Evolutionary conservation across 64 coral and sea anemone genomes (phyloP).

Genomic region (Stichodactyla helianthus): DNA sequence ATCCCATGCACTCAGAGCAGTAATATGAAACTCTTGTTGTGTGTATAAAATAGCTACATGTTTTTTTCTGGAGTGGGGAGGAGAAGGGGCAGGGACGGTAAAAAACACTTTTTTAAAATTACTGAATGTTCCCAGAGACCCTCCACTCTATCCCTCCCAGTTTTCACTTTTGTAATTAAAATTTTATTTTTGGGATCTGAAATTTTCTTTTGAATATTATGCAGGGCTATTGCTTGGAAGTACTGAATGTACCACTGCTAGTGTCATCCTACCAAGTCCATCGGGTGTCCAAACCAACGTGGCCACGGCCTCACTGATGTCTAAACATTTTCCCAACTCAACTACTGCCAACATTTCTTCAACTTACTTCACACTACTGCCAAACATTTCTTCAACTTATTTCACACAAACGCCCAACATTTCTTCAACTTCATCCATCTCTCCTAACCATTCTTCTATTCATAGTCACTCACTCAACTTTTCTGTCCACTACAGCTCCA

Average conservation of each 20-base stretch:
- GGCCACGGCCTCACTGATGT: neutral
- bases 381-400: neutral
- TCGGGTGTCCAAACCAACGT: neutral
- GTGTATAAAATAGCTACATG: too few species aligned
- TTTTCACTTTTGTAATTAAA: too few species aligned
- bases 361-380: neutral
- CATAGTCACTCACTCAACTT: neutral
- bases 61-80: too few species aligned
- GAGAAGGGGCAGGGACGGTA: too few species aligned
- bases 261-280: neutral
- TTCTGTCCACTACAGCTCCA: neutral
- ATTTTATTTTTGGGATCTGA: too few species aligned
- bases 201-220: neutral
- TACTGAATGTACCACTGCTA: neutral
- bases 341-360: neutral
- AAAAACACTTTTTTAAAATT: too few species aligned
- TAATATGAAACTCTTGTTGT: too few species aligned
- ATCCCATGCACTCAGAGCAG: too few species aligned
- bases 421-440: neutral
- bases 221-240: neutral
- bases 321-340: neutral
- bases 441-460: neutral
- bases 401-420: neutral
- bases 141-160: too few species aligned
- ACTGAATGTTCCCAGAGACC: too few species aligned